A percentile compares a stretch with the other conserved stretches of the same genome.
Evolutionary conservation across 2,797 vertebrate species (phyloP).

Genomic region (Lemur catta): DNA sequence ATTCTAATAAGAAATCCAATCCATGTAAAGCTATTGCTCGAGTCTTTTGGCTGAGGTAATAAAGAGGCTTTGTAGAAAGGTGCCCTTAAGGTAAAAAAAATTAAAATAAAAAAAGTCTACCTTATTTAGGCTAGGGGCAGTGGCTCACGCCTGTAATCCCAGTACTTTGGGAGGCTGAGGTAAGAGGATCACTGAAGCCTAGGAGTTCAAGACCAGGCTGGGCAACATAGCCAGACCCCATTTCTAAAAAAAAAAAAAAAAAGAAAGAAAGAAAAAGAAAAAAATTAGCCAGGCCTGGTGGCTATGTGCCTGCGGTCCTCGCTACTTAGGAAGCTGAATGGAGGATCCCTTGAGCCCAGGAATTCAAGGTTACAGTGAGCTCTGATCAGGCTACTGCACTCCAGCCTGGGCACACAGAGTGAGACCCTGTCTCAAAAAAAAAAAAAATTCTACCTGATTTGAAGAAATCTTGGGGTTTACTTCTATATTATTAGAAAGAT

Average conservation of each 20-base stretch:
- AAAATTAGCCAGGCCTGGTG: not conserved
- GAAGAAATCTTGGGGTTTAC: not conserved
- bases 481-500: conserved; percentile 17
- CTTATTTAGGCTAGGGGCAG: not conserved
- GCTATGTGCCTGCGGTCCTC: not conserved
- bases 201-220: not conserved
- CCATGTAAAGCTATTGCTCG: not conserved
- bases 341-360: not conserved
- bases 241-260: not conserved
- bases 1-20: not conserved
- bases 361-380: not conserved
- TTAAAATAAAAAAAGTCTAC: not conserved
- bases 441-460: not conserved
- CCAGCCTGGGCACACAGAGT: not conserved
- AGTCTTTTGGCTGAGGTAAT: not conserved
- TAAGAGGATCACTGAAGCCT: not conserved
- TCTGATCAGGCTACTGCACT: not conserved
- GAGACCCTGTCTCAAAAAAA: not conserved
- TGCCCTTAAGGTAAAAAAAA: not conserved
- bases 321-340: not conserved
- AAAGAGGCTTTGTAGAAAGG: not conserved
- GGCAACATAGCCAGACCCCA: not conserved
- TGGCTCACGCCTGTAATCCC: not conserved
- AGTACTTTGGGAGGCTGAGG: not conserved
- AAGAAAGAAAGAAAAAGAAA: not conserved